These are phyloP conservation scores for Bradynema listronoti DNA, from an alignment of 1,140 invertebrate species.

Conservation along the genomic window DNA sequence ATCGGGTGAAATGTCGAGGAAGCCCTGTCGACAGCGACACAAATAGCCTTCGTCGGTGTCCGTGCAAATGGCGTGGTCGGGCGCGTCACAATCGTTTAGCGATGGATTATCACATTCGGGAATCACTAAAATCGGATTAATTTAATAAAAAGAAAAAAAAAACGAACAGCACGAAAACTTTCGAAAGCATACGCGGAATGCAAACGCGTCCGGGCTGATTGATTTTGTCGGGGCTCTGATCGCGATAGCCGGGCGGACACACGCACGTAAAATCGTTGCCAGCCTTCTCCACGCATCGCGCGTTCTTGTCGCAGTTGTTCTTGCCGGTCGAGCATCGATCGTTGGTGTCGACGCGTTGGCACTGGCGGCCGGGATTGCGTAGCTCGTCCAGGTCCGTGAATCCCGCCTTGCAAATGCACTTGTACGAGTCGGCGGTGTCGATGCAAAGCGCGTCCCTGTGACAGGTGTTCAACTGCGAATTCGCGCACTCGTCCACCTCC, in stretches of 20 bases:
- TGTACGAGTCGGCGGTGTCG: slow-evolving; percentile 53
- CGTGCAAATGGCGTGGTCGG: slow-evolving; percentile 53
- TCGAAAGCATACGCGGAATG: slow-evolving; percentile 47
- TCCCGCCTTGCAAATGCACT: slow-evolving; percentile 53
- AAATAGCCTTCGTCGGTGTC: slow-evolving; percentile 56
- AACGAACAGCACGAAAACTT: not conserved
- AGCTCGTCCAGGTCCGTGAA: slow-evolving; percentile 56
- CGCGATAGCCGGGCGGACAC: slow-evolving; percentile 50
- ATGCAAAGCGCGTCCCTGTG: slow-evolving; percentile 52
- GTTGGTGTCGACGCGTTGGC: slow-evolving; percentile 51
- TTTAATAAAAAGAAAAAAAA: not conserved
- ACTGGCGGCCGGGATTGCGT: slow-evolving; percentile 52
- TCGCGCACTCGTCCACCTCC: slow-evolving; percentile 49
- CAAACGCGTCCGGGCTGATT: slow-evolving; percentile 51
- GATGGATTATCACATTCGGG: slow-evolving; percentile 57
- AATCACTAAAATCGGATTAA: slow-evolving; percentile 38
- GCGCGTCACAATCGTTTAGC: slow-evolving; percentile 56
- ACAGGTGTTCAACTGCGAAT: slow-evolving; percentile 48
- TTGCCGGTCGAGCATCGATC: slow-evolving; percentile 45
- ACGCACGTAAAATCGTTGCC: slow-evolving; percentile 47
- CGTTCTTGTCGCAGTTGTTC: slow-evolving; percentile 54
- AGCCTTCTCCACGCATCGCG: slow-evolving; percentile 45
- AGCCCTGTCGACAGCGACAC: slow-evolving; percentile 50
- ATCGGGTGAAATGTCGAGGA: slow-evolving; percentile 56
- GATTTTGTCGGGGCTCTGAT: slow-evolving; percentile 45